Evolutionary conservation across 2,888 invertebrate genomes (phyloP), one percentile per base, ranked within the genome.

Genomic region (Scaptomyza reducta): DNA sequence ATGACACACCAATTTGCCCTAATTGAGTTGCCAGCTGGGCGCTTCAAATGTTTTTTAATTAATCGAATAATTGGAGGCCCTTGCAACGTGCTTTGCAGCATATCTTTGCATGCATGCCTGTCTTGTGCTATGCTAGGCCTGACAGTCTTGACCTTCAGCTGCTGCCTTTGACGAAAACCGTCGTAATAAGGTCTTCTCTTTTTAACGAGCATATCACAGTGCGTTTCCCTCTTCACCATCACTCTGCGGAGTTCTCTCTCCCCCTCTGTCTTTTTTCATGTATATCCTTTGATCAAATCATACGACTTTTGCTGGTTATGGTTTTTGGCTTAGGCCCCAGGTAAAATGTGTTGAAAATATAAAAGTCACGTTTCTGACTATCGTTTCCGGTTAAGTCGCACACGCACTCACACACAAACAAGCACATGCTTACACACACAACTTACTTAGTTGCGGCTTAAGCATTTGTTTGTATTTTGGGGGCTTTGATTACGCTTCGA

Each of bases 401-500:
- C 73, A 81, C 79, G 70, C 85, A 61, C 60, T 65, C 2, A 45
- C 53, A 63, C 35, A 57, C 46, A 45, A 47, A 14, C 47, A 53
- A 22, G 5, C 49, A 46, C 59, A 25, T 22, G 57, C 44, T 40
- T 51, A 55, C 57, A 22, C 54, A 40, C 56, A 53, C 44, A 38
- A 62, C 50, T 58, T 61, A 73, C 70, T 82, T 71, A 68, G 76
- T 67, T 57, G 58, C 49, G 53, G 83, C 77, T 80, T 83, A 62
- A 73, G 77, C 77, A 83, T 88, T 84, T 87, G 72, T 86, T 86
- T 88, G 82, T 70, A 74, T 79, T 16, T 81, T 73, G 74, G 67
- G 58, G 64, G 77, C 80, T 86, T 88, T 83, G 83, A 83, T 83
- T 86, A 88, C 80, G 85, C 77, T 88, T 86, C 88, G 88, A 83